Base-by-base conservation (phyloP, 2,113 vertebrate genomes). In the Tetrao urogallus region DNA sequence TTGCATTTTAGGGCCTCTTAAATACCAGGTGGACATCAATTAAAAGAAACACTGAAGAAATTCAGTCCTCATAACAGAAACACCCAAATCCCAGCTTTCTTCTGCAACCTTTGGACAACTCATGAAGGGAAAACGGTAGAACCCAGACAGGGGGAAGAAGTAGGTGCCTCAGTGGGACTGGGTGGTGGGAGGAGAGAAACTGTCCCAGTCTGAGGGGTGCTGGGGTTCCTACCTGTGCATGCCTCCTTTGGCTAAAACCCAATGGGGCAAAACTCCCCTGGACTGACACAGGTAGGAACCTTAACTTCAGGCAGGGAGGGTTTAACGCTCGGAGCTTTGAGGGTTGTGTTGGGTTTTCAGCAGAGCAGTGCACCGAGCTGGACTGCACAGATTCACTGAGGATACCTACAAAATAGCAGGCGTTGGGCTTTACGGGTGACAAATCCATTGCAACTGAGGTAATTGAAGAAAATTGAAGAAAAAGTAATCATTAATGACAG, bases 301-400 rank as follows among this genome's bases (percentile, higher is more conserved):
- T 28, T 6, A 36, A 15, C 18, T 21, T 15, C 1, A 8, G 36
- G 36, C 42, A 64, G 22, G 21, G 9, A 75, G 42, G 25, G 28
- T 45, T 70, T 17, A 34, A 76, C 0, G 5, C 34, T 15, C 0
- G 0, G 12, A 67, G 67, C 52, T 83, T 12, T 3, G 13, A 7
- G 32, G n/a, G 63, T 11, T 28, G 32, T 19, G 45, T 54, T 18
- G 25, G 10, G 11, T 10, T 15, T 7, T 40, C 56, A 17, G n/a
- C 24, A 13, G 9, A 61, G n/a, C 43, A 64, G 27, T 2, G 0
- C 84, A 40, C 14, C 1, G 2, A 22, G 47, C 27, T 6, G 2
- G 61, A 22, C 30, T 32, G 11, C 12, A 2, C 0, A 4, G 25
- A 36, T 13, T 16, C 65, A 80, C 19, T 2, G 40, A 28, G 17